Base-by-base conservation (phyloP, 2,888 invertebrate species). In the Nomada flava region DNA sequence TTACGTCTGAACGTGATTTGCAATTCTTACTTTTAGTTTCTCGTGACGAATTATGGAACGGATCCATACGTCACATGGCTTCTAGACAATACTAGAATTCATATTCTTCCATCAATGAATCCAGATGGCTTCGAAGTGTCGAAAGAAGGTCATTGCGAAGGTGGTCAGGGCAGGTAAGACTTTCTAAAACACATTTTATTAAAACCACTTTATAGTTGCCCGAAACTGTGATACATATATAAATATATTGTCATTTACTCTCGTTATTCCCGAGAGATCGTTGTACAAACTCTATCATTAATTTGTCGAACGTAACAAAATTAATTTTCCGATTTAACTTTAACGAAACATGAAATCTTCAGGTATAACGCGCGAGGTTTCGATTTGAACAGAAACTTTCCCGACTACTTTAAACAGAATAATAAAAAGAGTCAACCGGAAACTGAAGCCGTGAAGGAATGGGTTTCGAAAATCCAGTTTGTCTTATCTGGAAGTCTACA, bases 91-190 rank as follows among this genome's bases (percentile, higher is more conserved):
- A 99, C 99, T 0, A 95, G 99, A 83, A 98, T 99, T 90, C 99
- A 99, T 94, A 96, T 99, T 89, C 96, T 99, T 96, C 99, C 99
- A 0, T 97, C 98, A 0, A 98, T 99, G 98, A 99, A 99, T 94
- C 99, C 99, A 0, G 99, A 99, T 94, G 99, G 99, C 29, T 99
- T 97, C 94, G 97, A 98, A 89, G 97, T 97, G 26, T 98, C 99
- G 9, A 96, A 97, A 89, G 98, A 98, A 94, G 98, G 98, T 50
- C 95, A 96, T 79, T 98, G 98, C 91, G 97, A 97, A 90, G 98
- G 98, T 36, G 96, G 97, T 13, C 97, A 97, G 93, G 98, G 98
- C 93, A 96, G 98, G 97, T 97, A 64, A 72, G 68, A n/a, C 20
- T 29, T 42, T 20, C 4, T 36, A 23, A n/a, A 36, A 62, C 36